Percentiles rank a stretch among this genome's conserved stretches.
These are phyloP conservation scores for Melozone crissalis DNA, from an alignment of 2,113 vertebrate genomes.

Conservation along the genomic window DNA sequence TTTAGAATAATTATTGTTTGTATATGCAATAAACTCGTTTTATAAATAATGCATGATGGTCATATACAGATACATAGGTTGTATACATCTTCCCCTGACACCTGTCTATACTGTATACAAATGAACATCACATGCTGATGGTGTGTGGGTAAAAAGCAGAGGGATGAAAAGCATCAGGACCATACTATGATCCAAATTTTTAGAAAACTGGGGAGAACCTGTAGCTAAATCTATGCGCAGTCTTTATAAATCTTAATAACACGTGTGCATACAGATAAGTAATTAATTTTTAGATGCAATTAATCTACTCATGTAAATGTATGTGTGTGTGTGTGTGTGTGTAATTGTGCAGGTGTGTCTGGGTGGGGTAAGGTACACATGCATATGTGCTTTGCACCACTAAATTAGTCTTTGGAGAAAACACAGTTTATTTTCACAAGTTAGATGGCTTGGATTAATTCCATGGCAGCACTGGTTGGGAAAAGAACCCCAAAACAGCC, in stretches of 20 bases:
- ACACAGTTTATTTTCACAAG: neutral
- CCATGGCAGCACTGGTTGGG: neutral
- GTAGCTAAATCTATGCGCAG: constrained; percentile 11
- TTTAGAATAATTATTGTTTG: constrained; percentile 54
- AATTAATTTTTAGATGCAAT: constrained; percentile 53
- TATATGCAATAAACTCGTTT: constrained; percentile 15
- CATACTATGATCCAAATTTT: neutral
- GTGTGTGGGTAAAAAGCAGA: neutral
- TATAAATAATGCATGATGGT: constrained; percentile 3
- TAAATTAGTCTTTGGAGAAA: constrained; percentile 23
- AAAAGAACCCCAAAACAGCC: neutral
- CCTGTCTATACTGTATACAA: neutral
- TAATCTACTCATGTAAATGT: constrained; percentile 52
- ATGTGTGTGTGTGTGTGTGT: neutral
- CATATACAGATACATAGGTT: neutral
- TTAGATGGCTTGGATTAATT: neutral
- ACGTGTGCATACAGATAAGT: constrained; percentile 47
- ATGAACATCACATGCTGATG: neutral
- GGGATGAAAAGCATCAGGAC: neutral
- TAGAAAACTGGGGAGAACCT: neutral
- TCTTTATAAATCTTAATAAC: constrained; percentile 35
- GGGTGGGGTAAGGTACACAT: neutral
- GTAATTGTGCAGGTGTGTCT: constrained; percentile 53
- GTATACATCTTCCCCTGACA: constrained; percentile 12
- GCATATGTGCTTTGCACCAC: neutral